These are phyloP conservation scores for Halisarca cf. caerulea DNA, from an alignment of 37 sponge, comb jelly and placozoan species.

Conservation along the genomic window DNA sequence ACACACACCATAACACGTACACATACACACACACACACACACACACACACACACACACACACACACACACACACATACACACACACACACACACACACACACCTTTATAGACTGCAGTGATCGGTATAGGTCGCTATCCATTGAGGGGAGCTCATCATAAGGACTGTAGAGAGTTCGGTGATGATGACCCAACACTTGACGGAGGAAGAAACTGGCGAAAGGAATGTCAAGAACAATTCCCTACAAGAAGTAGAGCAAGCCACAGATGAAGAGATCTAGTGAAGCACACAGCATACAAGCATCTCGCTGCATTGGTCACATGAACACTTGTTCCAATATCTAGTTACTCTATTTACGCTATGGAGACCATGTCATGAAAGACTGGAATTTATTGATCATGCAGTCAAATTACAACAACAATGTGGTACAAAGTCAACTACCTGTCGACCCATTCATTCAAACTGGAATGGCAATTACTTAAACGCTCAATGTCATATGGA, in stretches of 20 bases:
- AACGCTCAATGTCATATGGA: no score
- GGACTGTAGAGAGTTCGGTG: constrained; percentile 76
- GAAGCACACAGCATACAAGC: not conserved
- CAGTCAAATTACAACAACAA: no score
- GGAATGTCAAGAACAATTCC: constrained; percentile 95
- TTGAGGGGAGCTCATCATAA: constrained; percentile 90
- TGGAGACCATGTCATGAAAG: no score
- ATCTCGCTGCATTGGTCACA: not conserved
- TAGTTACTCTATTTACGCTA: no score
- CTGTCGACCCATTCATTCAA: no score
- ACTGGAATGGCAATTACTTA: no score
- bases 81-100: not conserved
- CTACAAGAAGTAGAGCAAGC: no score
- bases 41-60: not conserved
- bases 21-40: not conserved
- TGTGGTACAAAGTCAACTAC: no score
- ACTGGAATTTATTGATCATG: no score
- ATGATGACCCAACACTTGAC: constrained; percentile 70
- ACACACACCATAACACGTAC: no score
- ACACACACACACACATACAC: not conserved
- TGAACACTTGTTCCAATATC: not conserved
- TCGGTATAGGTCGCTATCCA: constrained; percentile 89
- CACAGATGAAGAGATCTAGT: not conserved
- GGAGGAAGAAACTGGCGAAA: constrained; percentile 91
- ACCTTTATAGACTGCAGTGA: constrained; percentile 91